Evolutionary conservation across 1,140 invertebrate species (phyloP), one percentile per base, ranked within the genome.

Genomic region (Chymomyza costata): DNA sequence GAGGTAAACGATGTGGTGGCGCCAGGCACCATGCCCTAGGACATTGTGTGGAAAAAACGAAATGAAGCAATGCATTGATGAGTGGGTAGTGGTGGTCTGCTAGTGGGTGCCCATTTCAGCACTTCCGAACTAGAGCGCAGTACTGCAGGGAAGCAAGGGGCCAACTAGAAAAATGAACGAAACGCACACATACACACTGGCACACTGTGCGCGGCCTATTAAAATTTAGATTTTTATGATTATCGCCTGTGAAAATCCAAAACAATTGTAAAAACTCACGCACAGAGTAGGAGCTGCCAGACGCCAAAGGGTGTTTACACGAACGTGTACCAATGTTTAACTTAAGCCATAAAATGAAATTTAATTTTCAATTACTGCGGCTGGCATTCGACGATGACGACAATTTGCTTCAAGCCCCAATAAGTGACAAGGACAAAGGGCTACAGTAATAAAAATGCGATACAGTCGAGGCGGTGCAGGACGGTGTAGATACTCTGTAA

Each of bases 321-420:
- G 16, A 38, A 5, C 14, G 49, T 52, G 37, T 16, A 14, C 17
- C 55, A 63, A 62, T 78, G 62, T 76, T 68, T 58, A 82, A 76
- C 76, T 76, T 82, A 68, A 57, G 54, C 47, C 60, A 71, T 82
- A 76, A 82, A 82, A 76, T 82, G 65, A 82, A 56, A 82, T 71
- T 82, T 82, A 82, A 82, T 82, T 82, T 82, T 76, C 78, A 82
- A 82, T 82, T 82, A 82, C 64, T 57, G 56, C 64, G 65, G 60
- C 52, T 62, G 58, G 56, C 61, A 57, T 57, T 63, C 50, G 48
- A 49, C 45, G 48, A 39, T 31, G 51, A 37, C 44, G 3, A 48
- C 45, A 45, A 59, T n/a, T n/a, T n/a, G n/a, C n/a, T n/a, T n/a
- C n/a, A n/a, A n/a, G n/a, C n/a, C n/a, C n/a, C n/a, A n/a, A n/a